Evolutionary conservation across 2,797 vertebrate genomes (phyloP).

Genomic region (Telmatherina bonti): DNA sequence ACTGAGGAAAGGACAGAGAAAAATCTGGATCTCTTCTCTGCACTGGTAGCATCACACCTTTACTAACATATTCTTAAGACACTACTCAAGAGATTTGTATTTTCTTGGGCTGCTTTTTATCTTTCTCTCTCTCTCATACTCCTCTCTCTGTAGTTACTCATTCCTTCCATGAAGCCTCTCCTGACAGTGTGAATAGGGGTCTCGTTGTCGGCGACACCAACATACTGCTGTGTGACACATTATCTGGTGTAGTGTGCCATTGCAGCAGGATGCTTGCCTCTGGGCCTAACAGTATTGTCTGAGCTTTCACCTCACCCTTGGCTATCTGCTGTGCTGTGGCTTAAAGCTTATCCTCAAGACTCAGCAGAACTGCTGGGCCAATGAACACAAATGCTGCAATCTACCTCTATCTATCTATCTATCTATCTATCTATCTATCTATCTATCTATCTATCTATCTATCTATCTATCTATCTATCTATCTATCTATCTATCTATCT

Average conservation of each 20-base stretch:
- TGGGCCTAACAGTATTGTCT: slow-evolving; percentile 69
- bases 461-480: too few relatives aligned
- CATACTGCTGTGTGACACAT: slow-evolving; percentile 74
- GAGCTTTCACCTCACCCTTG: slow-evolving; percentile 73
- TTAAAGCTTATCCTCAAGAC: slow-evolving; percentile 78
- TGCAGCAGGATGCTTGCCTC: slow-evolving; percentile 74
- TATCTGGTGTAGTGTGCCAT: slow-evolving; percentile 70
- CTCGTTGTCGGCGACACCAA: slow-evolving; percentile 71
- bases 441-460: too few relatives aligned
- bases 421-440: too few relatives aligned
- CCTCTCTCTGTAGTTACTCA: slow-evolving; percentile 48
- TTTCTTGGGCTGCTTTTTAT: slow-evolving; percentile 37
- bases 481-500: too few relatives aligned
- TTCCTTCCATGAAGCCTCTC: slow-evolving; percentile 60
- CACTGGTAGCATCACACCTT: slow-evolving; percentile 73
- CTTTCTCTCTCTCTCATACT: slow-evolving; percentile 34
- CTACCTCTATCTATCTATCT: too few relatives aligned
- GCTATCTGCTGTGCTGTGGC: slow-evolving; percentile 73
- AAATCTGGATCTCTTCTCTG: slow-evolving; percentile 66
- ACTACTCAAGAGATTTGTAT: slow-evolving; percentile 65
- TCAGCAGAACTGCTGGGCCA: slow-evolving; percentile 71
- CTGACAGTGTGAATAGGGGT: slow-evolving; percentile 67
- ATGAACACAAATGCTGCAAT: slow-evolving; percentile 76
- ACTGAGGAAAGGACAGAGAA: slow-evolving; percentile 56
- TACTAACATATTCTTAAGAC: slow-evolving; percentile 67